Base-by-base conservation (phyloP, 1,140 invertebrate genomes). In the Limonius californicus region DNA sequence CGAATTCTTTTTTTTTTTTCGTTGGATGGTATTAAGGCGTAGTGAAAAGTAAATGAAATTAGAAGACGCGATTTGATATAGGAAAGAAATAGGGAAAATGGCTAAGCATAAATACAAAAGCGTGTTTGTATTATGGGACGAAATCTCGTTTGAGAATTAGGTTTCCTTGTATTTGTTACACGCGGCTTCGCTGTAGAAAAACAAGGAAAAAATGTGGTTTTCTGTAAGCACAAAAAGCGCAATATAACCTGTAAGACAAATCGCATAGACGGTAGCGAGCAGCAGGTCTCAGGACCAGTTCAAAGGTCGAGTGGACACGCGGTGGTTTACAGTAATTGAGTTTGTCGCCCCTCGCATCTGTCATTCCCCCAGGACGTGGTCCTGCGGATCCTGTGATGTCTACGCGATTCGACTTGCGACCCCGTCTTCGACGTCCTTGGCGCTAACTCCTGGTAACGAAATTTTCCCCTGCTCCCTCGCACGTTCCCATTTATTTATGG, bases 241-340 rank as follows among this genome's bases (percentile, higher is more conserved):
- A 18, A 19, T 50, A 19, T 50, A 50, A 18, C 45, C 16, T 19
- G 42, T 45, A 50, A 50, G 45, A 50, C 20, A 50, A 50, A 50
- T 50, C 45, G 45, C 45, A 21, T 50, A 16, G 45, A 50, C 45
- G 45, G 45, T 21, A 18, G 16, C 16, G 45, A 39, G 35, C 35
- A 39, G n/a, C 8, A 39, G 35, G 45, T 50, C 16, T 50, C 14
- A 6, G 45, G 20, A 50, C 14, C 45, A 50, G 45, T 50, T 18
- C 45, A 50, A 50, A 50, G 45, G 45, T 55, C 54, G 20, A 27
- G 65, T 63, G 70, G 68, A 70, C 70, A 70, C 65, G 64, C 62
- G 63, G 69, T 70, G 70, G 69, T 72, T 70, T 72, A 68, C 70
- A 60, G 70, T 72, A 72, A 72, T 72, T 68, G 70, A 72, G 69